Evolutionary conservation across 2,797 vertebrate genomes (phyloP).

Genomic region (Phoeniculus purpureus): DNA sequence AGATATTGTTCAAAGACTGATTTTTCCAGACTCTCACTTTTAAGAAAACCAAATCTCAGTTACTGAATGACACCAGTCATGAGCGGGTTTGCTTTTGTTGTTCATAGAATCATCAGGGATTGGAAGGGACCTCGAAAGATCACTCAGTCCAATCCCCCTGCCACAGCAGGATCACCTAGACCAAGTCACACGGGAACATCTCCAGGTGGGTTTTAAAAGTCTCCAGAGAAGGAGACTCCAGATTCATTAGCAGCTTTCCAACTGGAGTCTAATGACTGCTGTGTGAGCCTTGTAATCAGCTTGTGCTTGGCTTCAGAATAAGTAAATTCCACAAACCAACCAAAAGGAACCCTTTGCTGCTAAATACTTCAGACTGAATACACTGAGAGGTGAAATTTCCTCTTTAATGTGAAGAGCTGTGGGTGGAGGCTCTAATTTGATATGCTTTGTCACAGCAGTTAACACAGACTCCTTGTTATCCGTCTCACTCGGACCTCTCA

Average conservation of each 20-base stretch:
- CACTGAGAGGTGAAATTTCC: background rate
- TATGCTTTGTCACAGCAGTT: conserved; percentile 1
- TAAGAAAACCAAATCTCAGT: background rate
- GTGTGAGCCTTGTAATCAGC: background rate
- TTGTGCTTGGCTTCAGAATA: background rate
- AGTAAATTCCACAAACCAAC: background rate
- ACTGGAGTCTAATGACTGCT: background rate
- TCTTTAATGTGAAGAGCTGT: background rate
- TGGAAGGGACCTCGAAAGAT: too few species aligned
- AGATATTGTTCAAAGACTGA: background rate
- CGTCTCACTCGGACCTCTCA: conserved; percentile 1
- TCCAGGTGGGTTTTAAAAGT: too few species aligned
- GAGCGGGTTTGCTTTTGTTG: background rate
- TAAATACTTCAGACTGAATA: background rate
- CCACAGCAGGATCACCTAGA: too few species aligned
- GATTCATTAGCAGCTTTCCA: conserved; percentile 8
- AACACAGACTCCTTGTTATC: background rate
- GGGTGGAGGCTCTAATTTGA: background rate
- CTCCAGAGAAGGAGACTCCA: too few species aligned
- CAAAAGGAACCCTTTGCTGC: background rate
- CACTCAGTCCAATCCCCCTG: too few species aligned
- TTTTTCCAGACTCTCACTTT: background rate
- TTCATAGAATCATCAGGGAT: background rate
- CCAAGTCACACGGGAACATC: too few species aligned
- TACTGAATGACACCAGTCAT: background rate